These are phyloP conservation scores for Chitala chitala DNA, from an alignment of 2,113 vertebrate genomes.

Conservation along the genomic window DNA sequence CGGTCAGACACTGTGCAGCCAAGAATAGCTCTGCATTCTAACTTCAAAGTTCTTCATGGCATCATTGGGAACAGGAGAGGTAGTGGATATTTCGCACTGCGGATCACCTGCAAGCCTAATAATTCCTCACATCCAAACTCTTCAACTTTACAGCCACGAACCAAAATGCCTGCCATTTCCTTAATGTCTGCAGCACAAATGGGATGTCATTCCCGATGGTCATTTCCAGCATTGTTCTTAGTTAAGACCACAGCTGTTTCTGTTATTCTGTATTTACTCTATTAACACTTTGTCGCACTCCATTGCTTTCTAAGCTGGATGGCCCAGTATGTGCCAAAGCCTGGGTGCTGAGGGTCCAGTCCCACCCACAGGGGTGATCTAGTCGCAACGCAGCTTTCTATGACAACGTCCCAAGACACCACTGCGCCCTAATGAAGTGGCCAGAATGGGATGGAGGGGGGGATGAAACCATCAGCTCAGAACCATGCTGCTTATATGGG, in stretches of 20 bases:
- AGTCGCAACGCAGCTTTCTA: slow-evolving; percentile 15
- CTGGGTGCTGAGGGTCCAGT: neutral
- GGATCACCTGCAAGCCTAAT: too few relatives aligned
- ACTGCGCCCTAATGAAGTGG: slow-evolving; percentile 27
- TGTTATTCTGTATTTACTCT: neutral
- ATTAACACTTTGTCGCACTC: neutral
- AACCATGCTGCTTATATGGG: slow-evolving; percentile 30
- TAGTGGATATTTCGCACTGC: too few relatives aligned
- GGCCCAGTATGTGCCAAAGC: neutral
- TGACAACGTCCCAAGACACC: slow-evolving; percentile 5
- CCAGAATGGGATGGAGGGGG: slow-evolving; percentile 25
- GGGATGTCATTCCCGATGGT: slow-evolving; percentile 8
- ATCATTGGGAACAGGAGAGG: too few relatives aligned
- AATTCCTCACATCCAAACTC: neutral
- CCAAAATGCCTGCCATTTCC: neutral
- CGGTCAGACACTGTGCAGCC: too few relatives aligned
- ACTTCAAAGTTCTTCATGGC: too few relatives aligned
- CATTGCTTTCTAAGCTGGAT: neutral
- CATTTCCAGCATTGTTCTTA: slow-evolving; percentile 17
- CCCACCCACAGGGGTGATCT: slow-evolving; percentile 2
- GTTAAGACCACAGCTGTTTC: neutral
- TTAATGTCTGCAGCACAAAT: neutral
- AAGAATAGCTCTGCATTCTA: too few relatives aligned
- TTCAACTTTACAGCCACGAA: neutral
- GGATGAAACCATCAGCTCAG: slow-evolving; percentile 33